Conservation (phyloP, 2,888 invertebrate species). For the Creontiades dilutus region DNA sequence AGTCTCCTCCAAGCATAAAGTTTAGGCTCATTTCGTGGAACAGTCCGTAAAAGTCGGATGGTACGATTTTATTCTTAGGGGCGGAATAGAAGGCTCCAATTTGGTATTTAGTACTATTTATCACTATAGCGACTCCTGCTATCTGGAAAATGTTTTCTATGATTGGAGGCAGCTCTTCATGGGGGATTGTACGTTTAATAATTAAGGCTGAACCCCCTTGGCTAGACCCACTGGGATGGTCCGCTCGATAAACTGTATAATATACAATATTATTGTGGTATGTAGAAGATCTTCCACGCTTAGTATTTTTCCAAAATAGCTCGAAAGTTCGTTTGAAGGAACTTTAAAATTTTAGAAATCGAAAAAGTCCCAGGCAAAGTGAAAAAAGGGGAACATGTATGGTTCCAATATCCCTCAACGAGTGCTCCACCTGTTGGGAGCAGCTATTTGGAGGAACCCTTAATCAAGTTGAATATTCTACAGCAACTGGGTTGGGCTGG, state of each 20-base stretch:
- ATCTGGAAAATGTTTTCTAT: neutral
- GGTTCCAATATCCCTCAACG: too few relatives aligned
- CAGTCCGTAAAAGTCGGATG: neutral
- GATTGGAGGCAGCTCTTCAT: neutral
- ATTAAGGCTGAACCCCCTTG: conserved; percentile 8
- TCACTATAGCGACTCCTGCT: neutral
- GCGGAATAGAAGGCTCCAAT: conserved; percentile 2
- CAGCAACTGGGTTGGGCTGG: too few relatives aligned
- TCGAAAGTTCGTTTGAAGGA: too few relatives aligned
- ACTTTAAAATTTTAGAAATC: too few relatives aligned
- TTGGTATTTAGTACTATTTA: neutral
- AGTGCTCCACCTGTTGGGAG: too few relatives aligned
- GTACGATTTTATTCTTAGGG: neutral
- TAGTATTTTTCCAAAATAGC: too few relatives aligned
- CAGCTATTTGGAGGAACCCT: too few relatives aligned
- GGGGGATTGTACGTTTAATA: neutral
- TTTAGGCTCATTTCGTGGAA: neutral
- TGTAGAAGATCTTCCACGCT: neutral
- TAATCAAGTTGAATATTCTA: too few relatives aligned
- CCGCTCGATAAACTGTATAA: neutral
- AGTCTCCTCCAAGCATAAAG: neutral
- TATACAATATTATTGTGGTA: too few relatives aligned
- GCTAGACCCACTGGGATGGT: neutral
- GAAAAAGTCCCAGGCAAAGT: too few relatives aligned
- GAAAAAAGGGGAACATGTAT: too few relatives aligned